Evolutionary conservation across 2,888 invertebrate genomes (phyloP), one percentile per base, ranked within the genome.

Genomic region (Clepsis dumicolana): DNA sequence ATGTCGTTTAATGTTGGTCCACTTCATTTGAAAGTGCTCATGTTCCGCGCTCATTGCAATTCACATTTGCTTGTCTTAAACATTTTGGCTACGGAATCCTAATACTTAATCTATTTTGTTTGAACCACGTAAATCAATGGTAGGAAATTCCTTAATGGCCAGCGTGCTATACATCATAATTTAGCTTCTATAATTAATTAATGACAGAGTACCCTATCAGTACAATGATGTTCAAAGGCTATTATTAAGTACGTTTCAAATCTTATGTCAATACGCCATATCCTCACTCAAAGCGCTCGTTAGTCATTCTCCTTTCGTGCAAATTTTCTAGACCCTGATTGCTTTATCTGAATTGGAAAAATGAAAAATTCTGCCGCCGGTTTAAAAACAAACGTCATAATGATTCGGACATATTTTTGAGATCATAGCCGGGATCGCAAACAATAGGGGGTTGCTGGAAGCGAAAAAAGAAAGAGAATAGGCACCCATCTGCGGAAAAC

Each of bases 331-430:
- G 54, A 56, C 29, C 12, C 18, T 16, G 21, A 38, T 57, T 38
- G 57, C 57, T 57, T 38, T 35, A 25, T 52, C 57, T 14, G 35
- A 57, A 57, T 57, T 24, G 35, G 38, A 24, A 57, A 29, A 57
- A 56, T 56, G 12, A 56, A 56, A 56, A 57, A 24, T 35, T 25
- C 41, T 18, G 16, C 59, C 12, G 10, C 25, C 50, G 16, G 16
- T 8, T 52, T 35, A 50, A 35, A 48, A 62, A 50, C 52, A 52
- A 62, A 62, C 24, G 57, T 60, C 44, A 52, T 38, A 62, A 62
- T 62, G 25, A 52, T 62, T 52, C 32, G 35, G 62, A 35, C 35
- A 52, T 62, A 35, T 52, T 62, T 62, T 52, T 52, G 35, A 52
- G 35, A 52, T 48, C 35, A 32, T 21, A 12, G 62, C 62, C 52